These are phyloP conservation scores for Euwallacea fornicatus DNA, from an alignment of 1,140 invertebrate species.

Conservation along the genomic window DNA sequence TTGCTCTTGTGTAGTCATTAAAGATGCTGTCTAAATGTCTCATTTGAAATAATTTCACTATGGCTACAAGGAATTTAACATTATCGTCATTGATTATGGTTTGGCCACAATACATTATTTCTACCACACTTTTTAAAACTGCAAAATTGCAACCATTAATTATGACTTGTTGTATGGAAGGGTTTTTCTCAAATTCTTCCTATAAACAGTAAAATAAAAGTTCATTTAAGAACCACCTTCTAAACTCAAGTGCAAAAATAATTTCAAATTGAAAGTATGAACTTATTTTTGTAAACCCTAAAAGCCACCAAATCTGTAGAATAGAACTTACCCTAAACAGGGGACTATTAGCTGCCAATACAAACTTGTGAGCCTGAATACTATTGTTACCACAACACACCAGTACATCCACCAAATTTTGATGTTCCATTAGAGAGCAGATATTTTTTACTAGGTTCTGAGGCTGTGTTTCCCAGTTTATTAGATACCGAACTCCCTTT, in stretches of 20 bases:
- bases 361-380: constrained; percentile 51
- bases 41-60: constrained; percentile 50
- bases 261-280: no score
- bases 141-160: constrained; percentile 49
- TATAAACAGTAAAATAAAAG: constrained; percentile 13
- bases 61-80: constrained; percentile 48
- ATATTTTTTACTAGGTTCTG: constrained; percentile 44
- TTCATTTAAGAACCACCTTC: no score
- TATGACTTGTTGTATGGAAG: constrained; percentile 46
- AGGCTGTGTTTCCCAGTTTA: constrained; percentile 49
- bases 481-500: constrained; percentile 39
- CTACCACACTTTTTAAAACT: constrained; percentile 48
- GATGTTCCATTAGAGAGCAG: constrained; percentile 50
- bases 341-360: constrained; percentile 49
- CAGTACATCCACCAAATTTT: constrained; percentile 51
- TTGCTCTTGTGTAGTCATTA: constrained; percentile 31
- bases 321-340: constrained; percentile 37
- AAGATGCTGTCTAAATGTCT: constrained; percentile 45
- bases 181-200: constrained; percentile 42
- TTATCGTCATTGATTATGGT: constrained; percentile 46
- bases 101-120: constrained; percentile 53
- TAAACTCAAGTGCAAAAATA: no score
- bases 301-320: background rate
- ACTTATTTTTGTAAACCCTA: background rate
- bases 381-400: constrained; percentile 51